A percentile compares a stretch with the other conserved stretches of the same genome.
Conservation (phyloP, 30 jellyfish, hydroid and myxozoan genomes). For the Sanderia malayensis region DNA sequence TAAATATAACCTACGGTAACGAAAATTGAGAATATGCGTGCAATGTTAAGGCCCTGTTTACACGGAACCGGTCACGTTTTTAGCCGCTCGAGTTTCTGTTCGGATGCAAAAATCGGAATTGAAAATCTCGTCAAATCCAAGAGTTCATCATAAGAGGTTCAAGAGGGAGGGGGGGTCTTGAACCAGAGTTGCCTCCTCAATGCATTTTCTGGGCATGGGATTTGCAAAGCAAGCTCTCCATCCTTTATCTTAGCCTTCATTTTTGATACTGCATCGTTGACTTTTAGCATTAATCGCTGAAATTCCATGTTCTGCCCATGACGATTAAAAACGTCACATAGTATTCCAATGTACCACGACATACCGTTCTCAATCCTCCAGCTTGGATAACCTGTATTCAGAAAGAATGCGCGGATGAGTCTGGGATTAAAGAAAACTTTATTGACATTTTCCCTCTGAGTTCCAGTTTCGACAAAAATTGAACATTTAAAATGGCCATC, state of each 20-base stretch:
- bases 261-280: not conserved
- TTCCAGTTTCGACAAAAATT: not conserved
- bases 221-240: not conserved
- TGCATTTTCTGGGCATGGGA: not conserved
- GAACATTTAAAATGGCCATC: not conserved
- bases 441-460: not conserved
- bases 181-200: not conserved
- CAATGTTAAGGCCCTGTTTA: too few species aligned
- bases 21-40: too few species aligned
- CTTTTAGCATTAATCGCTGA: not conserved
- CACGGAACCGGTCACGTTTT: too few species aligned
- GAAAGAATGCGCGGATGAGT: not conserved
- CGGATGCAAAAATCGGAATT: too few species aligned
- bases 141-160: too few species aligned
- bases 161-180: too few species aligned
- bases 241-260: not conserved
- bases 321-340: not conserved
- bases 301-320: not conserved
- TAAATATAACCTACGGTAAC: too few species aligned
- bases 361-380: not conserved
- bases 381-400: not conserved
- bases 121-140: too few species aligned
- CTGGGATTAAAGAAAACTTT: not conserved
- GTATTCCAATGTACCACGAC: not conserved
- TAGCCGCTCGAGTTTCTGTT: too few species aligned